A percentile compares a stretch with the other conserved stretches of the same genome.
Evolutionary conservation across 1,140 invertebrate species (phyloP).

Genomic region (Venturia canescens): DNA sequence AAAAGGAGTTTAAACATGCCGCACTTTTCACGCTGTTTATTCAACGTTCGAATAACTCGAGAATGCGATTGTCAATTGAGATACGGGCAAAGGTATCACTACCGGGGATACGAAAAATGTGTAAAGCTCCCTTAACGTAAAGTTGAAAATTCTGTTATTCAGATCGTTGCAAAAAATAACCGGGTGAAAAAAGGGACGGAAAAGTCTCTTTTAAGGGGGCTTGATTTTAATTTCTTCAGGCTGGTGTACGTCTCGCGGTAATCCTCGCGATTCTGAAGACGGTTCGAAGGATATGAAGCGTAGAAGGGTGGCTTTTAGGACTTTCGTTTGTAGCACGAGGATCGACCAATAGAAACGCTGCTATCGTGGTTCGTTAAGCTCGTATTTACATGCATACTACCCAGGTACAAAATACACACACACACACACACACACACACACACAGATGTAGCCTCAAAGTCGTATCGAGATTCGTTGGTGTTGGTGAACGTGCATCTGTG

Average conservation of each 20-base stretch:
- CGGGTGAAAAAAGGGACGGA: not conserved
- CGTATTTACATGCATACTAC: slow-evolving; percentile 59
- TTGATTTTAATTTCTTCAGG: slow-evolving; percentile 3
- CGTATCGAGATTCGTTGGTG: slow-evolving; percentile 12
- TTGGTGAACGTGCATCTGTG: slow-evolving; percentile 23
- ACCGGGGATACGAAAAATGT: not conserved
- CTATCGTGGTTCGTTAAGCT: slow-evolving; percentile 66
- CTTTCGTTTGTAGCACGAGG: slow-evolving; percentile 57
- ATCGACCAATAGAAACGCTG: slow-evolving; percentile 71
- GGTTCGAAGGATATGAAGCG: slow-evolving; percentile 52
- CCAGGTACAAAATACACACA: slow-evolving; percentile 28
- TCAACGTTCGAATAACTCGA: too few relatives aligned
- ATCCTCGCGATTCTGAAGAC: slow-evolving; percentile 69
- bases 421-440: slow-evolving; percentile 26
- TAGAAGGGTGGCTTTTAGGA: slow-evolving; percentile 63
- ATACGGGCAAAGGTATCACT: not conserved
- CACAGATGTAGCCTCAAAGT: not conserved
- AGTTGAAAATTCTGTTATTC: not conserved
- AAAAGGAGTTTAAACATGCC: too few relatives aligned
- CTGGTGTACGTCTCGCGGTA: slow-evolving; percentile 61
- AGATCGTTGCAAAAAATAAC: not conserved
- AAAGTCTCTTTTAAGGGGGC: not conserved
- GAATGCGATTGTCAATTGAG: not conserved
- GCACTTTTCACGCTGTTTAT: too few relatives aligned
- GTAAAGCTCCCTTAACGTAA: slow-evolving; percentile 5